A percentile compares a stretch with the other conserved stretches of the same genome.
Conservation (phyloP, 2,888 invertebrate genomes). For the Epicampocera succincta region DNA sequence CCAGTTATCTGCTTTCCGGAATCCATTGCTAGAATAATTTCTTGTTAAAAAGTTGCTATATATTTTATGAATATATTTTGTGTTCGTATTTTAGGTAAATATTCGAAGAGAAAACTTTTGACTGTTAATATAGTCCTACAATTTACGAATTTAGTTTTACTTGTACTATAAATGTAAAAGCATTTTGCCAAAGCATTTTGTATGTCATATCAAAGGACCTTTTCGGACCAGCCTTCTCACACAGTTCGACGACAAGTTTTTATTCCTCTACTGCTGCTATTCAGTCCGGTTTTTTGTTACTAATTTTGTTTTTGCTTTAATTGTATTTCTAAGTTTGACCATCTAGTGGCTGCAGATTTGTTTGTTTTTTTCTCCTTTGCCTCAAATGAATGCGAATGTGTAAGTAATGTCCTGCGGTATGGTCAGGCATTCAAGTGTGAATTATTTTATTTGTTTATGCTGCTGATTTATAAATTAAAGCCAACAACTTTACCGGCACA, state of each 20-base stretch:
- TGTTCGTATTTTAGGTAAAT: no score
- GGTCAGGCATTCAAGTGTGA: conserved; percentile 61
- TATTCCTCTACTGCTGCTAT: conserved; percentile 1
- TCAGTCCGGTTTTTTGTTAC: conserved; percentile 14
- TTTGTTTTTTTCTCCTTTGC: neutral
- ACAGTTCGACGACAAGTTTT: conserved; percentile 6
- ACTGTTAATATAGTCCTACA: no score
- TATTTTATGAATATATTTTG: no score
- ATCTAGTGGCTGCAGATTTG: conserved; percentile 33
- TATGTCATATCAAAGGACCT: neutral
- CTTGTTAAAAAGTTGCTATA: no score
- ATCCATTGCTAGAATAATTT: no score
- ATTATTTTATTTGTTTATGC: conserved; percentile 66
- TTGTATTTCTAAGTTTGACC: conserved; percentile 51
- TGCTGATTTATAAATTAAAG: conserved; percentile 61
- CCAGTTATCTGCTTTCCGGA: no score
- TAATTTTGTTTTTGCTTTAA: conserved; percentile 32
- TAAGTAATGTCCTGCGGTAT: conserved; percentile 68
- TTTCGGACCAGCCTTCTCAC: neutral
- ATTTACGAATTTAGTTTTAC: no score
- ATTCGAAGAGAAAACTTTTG: no score
- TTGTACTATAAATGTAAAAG: no score
- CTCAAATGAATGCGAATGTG: conserved; percentile 2
- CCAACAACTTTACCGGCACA: conserved; percentile 10
- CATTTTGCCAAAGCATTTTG: no score